These are phyloP conservation scores for Ptilonorhynchus violaceus DNA, from an alignment of 2,113 vertebrate species.

Conservation along the genomic window DNA sequence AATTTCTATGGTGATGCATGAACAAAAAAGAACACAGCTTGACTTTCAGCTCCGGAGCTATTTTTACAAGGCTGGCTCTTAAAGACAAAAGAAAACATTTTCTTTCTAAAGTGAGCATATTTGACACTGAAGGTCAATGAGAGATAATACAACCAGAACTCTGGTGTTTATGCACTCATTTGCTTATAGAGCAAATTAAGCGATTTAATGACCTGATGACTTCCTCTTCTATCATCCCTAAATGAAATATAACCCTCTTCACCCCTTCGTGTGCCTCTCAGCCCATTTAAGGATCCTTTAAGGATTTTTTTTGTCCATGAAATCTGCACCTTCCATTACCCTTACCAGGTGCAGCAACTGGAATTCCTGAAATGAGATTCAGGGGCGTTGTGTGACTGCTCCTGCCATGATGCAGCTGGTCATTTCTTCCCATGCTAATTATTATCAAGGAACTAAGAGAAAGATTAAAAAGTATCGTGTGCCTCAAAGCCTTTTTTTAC, in stretches of 20 bases:
- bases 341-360: neutral
- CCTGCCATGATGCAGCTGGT: neutral
- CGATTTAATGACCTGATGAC: neutral
- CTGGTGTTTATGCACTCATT: neutral
- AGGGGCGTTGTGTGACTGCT: neutral
- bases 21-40: neutral
- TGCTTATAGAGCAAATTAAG: neutral
- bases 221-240: neutral
- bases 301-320: neutral
- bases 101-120: neutral
- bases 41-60: constrained; percentile 6
- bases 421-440: constrained; percentile 9
- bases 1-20: constrained; percentile 30
- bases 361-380: neutral
- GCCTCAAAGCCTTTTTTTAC: neutral
- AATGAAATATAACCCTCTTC: neutral
- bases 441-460: neutral
- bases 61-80: constrained; percentile 24
- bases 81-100: constrained; percentile 37
- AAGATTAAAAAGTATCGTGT: neutral
- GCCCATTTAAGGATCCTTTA: neutral
- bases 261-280: neutral
- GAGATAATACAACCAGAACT: neutral
- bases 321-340: neutral
- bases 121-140: neutral